These are phyloP conservation scores for Ethmia dodecea DNA, from an alignment of 2,888 invertebrate genomes.

Conservation along the genomic window DNA sequence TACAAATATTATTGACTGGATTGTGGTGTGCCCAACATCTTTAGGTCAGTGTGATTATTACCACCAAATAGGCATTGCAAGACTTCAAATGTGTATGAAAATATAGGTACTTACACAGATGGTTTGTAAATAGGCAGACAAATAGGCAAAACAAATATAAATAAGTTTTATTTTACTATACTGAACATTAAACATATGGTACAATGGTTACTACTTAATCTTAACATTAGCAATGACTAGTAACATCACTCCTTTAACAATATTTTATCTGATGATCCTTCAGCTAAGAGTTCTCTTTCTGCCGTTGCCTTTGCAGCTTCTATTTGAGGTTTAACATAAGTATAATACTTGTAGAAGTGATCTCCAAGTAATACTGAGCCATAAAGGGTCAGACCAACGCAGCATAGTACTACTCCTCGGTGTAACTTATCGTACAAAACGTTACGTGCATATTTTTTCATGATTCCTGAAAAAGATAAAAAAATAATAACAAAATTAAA, in stretches of 20 bases:
- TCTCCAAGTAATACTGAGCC: constrained; percentile 45
- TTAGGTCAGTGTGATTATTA: too few relatives aligned
- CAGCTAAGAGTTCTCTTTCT: constrained; percentile 62
- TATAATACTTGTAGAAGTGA: constrained; percentile 60
- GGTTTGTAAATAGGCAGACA: too few relatives aligned
- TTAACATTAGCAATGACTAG: constrained; percentile 14
- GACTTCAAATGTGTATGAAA: background rate
- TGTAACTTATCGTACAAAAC: constrained; percentile 67
- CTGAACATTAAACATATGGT: background rate
- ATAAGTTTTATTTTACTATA: background rate
- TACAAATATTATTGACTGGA: too few relatives aligned
- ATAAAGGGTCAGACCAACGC: constrained; percentile 60
- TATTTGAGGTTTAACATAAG: constrained; percentile 58
- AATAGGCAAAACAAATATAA: background rate
- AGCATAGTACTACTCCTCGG: constrained; percentile 58
- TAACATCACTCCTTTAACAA: constrained; percentile 27
- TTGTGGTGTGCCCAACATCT: too few relatives aligned
- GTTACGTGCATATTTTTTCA: constrained; percentile 62
- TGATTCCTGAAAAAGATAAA: constrained; percentile 34
- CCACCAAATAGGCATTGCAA: background rate
- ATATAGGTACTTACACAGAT: too few relatives aligned
- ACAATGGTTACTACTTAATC: constrained; percentile 9
- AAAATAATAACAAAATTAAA: background rate
- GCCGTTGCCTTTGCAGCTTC: constrained; percentile 49
- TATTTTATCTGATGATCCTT: constrained; percentile 64